These are phyloP conservation scores for Torymus texanus DNA, from an alignment of 2,888 invertebrate genomes.

Conservation along the genomic window DNA sequence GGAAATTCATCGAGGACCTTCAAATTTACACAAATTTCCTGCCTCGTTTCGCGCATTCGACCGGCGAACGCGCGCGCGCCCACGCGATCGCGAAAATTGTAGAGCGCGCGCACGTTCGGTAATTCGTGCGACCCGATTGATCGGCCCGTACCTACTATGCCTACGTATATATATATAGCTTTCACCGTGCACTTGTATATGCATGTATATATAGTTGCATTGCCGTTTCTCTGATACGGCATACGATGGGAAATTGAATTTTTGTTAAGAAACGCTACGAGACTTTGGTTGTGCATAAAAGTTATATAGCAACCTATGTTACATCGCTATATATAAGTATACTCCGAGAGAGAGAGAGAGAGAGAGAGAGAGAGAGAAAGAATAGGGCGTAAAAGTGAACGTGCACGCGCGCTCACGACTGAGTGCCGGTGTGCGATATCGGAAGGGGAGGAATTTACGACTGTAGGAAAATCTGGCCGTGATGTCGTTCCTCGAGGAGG, in stretches of 20 bases:
- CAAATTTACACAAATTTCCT: conserved; percentile 55
- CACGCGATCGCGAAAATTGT: conserved; percentile 35
- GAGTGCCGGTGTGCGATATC: too few relatives aligned
- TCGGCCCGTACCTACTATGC: not conserved
- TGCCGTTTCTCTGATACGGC: too few relatives aligned
- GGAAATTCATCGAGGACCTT: conserved; percentile 54
- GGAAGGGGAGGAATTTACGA: not conserved
- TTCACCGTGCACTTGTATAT: too few relatives aligned
- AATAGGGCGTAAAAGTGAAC: too few relatives aligned
- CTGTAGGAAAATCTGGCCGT: conserved; percentile 1
- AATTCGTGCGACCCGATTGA: not conserved
- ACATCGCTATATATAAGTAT: too few relatives aligned
- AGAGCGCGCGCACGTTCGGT: not conserved
- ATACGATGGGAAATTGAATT: conserved; percentile 23
- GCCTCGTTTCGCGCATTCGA: conserved; percentile 52
- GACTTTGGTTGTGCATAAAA: too few relatives aligned
- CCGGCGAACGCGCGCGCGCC: too few relatives aligned
- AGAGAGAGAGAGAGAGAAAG: not conserved
- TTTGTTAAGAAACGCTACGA: not conserved
- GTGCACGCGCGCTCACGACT: too few relatives aligned
- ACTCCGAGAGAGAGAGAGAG: not conserved
- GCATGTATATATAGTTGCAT: not conserved
- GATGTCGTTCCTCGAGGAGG: not conserved
- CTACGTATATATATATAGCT: too few relatives aligned
- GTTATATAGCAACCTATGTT: too few relatives aligned